Evolutionary conservation across 2,888 invertebrate genomes (phyloP).

Genomic region (Nebria brevicollis): DNA sequence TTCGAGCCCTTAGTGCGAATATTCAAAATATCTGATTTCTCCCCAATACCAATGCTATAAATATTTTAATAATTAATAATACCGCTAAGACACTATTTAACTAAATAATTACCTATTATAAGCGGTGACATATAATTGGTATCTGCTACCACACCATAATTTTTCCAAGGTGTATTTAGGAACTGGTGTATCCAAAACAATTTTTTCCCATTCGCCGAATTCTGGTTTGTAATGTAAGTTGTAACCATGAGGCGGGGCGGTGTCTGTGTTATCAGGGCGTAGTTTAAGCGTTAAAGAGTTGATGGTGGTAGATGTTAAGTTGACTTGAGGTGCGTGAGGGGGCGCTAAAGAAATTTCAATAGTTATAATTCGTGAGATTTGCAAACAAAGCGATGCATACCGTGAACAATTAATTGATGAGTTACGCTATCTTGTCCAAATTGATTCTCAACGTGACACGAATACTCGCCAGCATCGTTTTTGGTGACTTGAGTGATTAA

Average conservation of each 20-base stretch:
- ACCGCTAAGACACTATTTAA: neutral
- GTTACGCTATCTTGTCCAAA: slow-evolving; percentile 93
- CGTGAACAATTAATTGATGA: slow-evolving; percentile 87
- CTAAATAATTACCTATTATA: slow-evolving; percentile 78
- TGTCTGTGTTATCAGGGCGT: slow-evolving; percentile 79
- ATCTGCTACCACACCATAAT: slow-evolving; percentile 91
- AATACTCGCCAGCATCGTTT: slow-evolving; percentile 93
- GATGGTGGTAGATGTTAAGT: slow-evolving; percentile 78
- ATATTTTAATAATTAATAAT: neutral
- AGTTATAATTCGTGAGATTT: neutral
- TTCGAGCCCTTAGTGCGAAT: slow-evolving; percentile 93
- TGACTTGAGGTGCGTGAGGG: slow-evolving; percentile 65
- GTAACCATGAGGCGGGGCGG: slow-evolving; percentile 91
- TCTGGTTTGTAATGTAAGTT: slow-evolving; percentile 93
- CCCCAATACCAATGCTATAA: slow-evolving; percentile 88
- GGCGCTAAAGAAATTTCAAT: slow-evolving; percentile 59
- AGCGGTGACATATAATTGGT: slow-evolving; percentile 92
- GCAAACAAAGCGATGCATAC: slow-evolving; percentile 60
- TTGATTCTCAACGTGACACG: slow-evolving; percentile 91
- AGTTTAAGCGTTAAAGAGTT: slow-evolving; percentile 79
- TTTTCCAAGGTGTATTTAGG: slow-evolving; percentile 88
- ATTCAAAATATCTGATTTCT: slow-evolving; percentile 88
- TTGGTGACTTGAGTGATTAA: slow-evolving; percentile 89
- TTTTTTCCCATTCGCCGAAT: slow-evolving; percentile 93
- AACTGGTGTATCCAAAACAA: slow-evolving; percentile 75